Evolutionary conservation across 2,113 vertebrate genomes (phyloP).

Genomic region (Casuarius casuarius): DNA sequence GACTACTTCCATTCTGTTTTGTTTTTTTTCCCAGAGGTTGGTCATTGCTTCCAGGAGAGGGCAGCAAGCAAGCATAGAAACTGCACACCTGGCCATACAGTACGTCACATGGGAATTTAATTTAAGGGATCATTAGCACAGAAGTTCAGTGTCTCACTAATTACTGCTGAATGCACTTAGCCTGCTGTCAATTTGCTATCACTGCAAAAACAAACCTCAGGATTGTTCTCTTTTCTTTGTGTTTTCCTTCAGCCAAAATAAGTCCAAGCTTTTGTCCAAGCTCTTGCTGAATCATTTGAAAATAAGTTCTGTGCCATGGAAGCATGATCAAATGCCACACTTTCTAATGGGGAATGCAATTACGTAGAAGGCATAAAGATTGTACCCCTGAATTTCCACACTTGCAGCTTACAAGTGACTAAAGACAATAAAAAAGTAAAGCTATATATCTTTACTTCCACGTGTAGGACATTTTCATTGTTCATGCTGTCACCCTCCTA

Average conservation of each 20-base stretch:
- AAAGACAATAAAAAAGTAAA: background rate
- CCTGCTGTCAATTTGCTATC: background rate
- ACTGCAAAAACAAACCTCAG: background rate
- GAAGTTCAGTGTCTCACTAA: background rate
- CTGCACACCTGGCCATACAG: fast-evolving
- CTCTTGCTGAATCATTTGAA: background rate
- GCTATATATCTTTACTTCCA: background rate
- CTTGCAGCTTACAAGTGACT: background rate
- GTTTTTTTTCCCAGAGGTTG: background rate
- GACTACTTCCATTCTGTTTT: background rate
- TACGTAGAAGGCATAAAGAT: background rate
- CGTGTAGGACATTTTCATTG: background rate
- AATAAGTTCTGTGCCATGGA: background rate
- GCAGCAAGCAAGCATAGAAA: conserved; percentile 11
- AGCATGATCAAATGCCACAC: background rate
- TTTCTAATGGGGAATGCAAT: too few relatives aligned
- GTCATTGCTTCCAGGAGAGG: background rate
- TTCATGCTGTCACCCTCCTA: background rate
- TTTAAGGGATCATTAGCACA: background rate
- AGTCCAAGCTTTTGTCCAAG: background rate
- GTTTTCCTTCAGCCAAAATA: background rate
- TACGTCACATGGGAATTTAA: background rate
- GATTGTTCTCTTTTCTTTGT: background rate
- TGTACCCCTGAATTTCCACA: background rate
- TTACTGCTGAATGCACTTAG: background rate